Evolutionary conservation across 2,888 invertebrate genomes (phyloP).

Genomic region (Tridacna crocea): DNA sequence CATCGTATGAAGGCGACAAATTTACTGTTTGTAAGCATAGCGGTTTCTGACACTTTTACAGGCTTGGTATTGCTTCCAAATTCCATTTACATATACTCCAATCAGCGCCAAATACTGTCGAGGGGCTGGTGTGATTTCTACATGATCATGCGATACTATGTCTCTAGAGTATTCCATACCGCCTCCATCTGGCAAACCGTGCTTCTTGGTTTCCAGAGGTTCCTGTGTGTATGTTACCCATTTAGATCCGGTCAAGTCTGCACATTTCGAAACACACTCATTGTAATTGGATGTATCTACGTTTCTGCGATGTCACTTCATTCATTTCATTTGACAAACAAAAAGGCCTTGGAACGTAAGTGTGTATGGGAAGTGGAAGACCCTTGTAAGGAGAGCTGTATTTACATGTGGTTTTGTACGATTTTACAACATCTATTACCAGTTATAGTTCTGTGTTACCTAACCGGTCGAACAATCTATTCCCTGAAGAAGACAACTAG

Average conservation of each 20-base stretch:
- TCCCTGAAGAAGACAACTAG: constrained; percentile 35
- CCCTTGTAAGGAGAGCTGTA: constrained; percentile 46
- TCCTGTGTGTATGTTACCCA: constrained; percentile 68
- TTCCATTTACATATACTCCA: constrained; percentile 43
- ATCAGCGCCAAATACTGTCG: constrained; percentile 1
- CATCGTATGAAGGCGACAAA: constrained; percentile 40
- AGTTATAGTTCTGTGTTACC: constrained; percentile 27
- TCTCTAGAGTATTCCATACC: constrained; percentile 62
- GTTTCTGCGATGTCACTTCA: constrained; percentile 52
- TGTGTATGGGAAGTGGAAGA: constrained; percentile 49
- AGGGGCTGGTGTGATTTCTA: constrained; percentile 32
- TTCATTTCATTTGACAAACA: constrained; percentile 44
- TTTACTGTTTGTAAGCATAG: constrained; percentile 52
- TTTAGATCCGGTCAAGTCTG: constrained; percentile 61
- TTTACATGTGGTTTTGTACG: constrained; percentile 54
- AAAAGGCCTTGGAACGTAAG: constrained; percentile 20
- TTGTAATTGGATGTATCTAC: constrained; percentile 53
- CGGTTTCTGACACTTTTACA: constrained; percentile 50
- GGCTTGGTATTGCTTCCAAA: constrained; percentile 47
- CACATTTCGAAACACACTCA: constrained; percentile 62
- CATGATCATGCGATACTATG: constrained; percentile 47
- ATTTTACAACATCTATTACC: constrained; percentile 47
- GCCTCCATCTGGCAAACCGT: constrained; percentile 69
- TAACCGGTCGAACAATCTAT: constrained; percentile 42
- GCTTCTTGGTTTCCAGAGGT: constrained; percentile 60